Percentiles rank a stretch among this genome's conserved stretches.
phyloP scores from a whole-genome alignment of 2,797 vertebrate genomes.

The Eulemur mongoz region DNA sequence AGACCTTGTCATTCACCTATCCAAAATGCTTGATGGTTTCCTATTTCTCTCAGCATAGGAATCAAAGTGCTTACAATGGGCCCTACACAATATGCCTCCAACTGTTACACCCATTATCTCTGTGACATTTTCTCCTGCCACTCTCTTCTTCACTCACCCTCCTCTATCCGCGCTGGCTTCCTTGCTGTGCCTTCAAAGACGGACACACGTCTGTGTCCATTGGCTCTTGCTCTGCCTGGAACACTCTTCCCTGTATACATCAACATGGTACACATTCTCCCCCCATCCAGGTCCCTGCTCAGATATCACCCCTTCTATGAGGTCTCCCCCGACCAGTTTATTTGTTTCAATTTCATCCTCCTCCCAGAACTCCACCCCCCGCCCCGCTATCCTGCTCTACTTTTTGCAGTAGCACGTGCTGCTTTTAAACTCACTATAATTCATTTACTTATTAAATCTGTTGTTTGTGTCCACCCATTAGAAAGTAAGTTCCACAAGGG shows the following conservation, averaged over 20 bases:
- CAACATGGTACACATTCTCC: not conserved
- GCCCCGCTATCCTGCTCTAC: not conserved
- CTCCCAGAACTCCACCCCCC: not conserved
- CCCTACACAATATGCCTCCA: rapidly evolving
- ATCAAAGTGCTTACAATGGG: not conserved
- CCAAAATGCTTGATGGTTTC: not conserved
- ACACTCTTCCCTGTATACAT: not conserved
- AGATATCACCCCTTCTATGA: not conserved
- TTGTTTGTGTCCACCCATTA: not conserved
- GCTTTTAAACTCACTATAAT: not conserved
- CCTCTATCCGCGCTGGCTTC: too few species aligned
- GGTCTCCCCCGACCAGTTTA: not conserved
- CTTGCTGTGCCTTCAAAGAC: not conserved
- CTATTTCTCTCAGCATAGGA: not conserved
- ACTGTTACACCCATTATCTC: not conserved
- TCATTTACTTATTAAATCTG: not conserved
- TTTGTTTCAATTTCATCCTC: not conserved
- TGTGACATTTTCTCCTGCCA: not conserved
- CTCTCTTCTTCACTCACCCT: not conserved
- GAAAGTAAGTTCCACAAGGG: not conserved
- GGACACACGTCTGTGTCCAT: not conserved
- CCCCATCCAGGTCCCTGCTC: not conserved
- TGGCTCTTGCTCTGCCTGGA: not conserved
- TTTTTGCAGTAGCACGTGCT: not conserved
- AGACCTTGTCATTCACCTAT: not conserved